Base-by-base conservation (phyloP, 2,888 invertebrate genomes). In the Hedychridium roseum region DNA sequence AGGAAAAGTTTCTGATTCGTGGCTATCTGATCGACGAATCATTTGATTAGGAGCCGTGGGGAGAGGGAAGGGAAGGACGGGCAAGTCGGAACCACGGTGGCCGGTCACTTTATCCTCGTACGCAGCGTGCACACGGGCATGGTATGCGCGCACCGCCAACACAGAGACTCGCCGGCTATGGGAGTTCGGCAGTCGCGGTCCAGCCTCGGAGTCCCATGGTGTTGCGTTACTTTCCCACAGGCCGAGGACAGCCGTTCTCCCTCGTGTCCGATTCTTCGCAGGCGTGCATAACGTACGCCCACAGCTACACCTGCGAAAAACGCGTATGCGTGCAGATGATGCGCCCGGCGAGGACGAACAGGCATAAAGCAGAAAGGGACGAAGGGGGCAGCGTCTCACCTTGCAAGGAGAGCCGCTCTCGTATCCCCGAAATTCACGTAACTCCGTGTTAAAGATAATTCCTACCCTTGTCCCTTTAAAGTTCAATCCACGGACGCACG, bases 221-320 rank as follows among this genome's bases (percentile, higher is more conserved):
- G 68, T 73, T 71, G 71, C 70, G 67, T 73, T 73, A 73, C 73
- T 70, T 73, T 73, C 73, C 73, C 73, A 73, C 73, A 73, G 70
- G 58, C 59, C 44, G 38, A 39, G 32, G 43, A 12, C 46, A 23
- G 23, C 6, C 36, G 15, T 62, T 55, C 54, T 53, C 57, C 58
- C 38, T 31, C 47, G 54, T 54, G 54, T 51, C 65, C 52, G 41
- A 56, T 54, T 64, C 59, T 56, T 53, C 45, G 44, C 44, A 37
- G 40, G 36, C 50, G 21, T 42, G 58, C 51, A 50, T 30, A 37
- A 14, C 46, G 39, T 23, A 54, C 60, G 49, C 54, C 65, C 45
- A 53, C 59, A 44, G 18, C 6, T 53, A 48, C 65, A 58, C 57
- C 57, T 62, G 62, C 32, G 60, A 49, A 45, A 12, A 11, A 40